Percentiles rank a stretch among this genome's conserved stretches.
These are phyloP conservation scores for Hypomecis punctinalis DNA, from an alignment of 2,888 invertebrate genomes.

Conservation along the genomic window DNA sequence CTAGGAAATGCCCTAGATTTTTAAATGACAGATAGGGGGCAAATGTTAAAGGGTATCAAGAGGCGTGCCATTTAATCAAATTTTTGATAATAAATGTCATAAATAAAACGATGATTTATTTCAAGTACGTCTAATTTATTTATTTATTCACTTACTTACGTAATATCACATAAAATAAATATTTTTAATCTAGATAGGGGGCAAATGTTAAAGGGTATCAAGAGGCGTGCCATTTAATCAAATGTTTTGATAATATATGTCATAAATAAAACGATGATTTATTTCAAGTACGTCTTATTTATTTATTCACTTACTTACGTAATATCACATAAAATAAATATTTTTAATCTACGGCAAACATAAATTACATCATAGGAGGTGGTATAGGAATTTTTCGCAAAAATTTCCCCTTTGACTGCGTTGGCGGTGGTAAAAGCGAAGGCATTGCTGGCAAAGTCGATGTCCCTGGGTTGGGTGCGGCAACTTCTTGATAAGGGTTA, in stretches of 20 bases:
- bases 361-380: slow-evolving; percentile 56
- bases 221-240: too few species aligned
- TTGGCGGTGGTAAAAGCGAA: slow-evolving; percentile 55
- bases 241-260: too few species aligned
- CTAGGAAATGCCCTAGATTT: too few species aligned
- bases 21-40: too few species aligned
- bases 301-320: not conserved
- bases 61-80: too few species aligned
- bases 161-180: slow-evolving; percentile 12
- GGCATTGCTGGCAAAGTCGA: slow-evolving; percentile 57
- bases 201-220: too few species aligned
- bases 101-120: too few species aligned
- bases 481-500: slow-evolving; percentile 16
- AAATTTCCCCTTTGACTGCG: slow-evolving; percentile 57
- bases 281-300: not conserved
- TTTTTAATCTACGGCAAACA: slow-evolving; percentile 11
- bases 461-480: slow-evolving; percentile 50
- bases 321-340: slow-evolving; percentile 11
- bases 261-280: too few species aligned
- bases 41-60: too few species aligned
- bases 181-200: slow-evolving; percentile 18
- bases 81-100: too few species aligned
- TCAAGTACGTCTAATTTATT: not conserved
- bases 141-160: not conserved
- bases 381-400: slow-evolving; percentile 67